Evolutionary conservation across 2,797 vertebrate species (phyloP).

Genomic region (Vireo griseus): DNA sequence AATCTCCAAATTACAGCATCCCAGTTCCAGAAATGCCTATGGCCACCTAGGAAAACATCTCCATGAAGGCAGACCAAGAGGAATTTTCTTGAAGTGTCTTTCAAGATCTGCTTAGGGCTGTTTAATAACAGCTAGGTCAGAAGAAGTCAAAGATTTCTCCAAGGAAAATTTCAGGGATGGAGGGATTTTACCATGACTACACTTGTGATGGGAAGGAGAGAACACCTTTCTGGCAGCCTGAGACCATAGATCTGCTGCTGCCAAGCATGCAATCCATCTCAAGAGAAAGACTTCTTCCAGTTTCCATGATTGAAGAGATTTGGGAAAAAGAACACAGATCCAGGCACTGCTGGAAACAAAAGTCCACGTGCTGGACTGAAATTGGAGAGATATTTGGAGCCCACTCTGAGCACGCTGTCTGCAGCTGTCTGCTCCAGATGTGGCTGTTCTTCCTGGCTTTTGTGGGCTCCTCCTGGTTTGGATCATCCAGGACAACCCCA

Average conservation of each 20-base stretch:
- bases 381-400: not conserved
- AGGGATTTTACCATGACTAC: not conserved
- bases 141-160: not conserved
- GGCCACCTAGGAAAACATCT: not conserved
- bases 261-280: not conserved
- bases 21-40: not conserved
- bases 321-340: not conserved
- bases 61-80: not conserved
- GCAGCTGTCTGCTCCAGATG: not conserved
- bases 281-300: not conserved
- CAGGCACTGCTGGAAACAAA: not conserved
- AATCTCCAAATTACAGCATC: not conserved
- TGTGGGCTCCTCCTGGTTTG: not conserved
- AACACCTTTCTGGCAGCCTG: not conserved
- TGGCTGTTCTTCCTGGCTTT: not conserved
- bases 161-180: not conserved
- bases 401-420: rapidly evolving
- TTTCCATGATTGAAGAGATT: not conserved
- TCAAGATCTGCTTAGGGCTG: not conserved
- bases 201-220: rapidly evolving
- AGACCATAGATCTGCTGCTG: not conserved
- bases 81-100: not conserved
- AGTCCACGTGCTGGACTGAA: not conserved
- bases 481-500: not conserved
- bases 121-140: not conserved